Base-by-base conservation (phyloP, 2,888 invertebrate species). In the Drosophila aldrichi region DNA sequence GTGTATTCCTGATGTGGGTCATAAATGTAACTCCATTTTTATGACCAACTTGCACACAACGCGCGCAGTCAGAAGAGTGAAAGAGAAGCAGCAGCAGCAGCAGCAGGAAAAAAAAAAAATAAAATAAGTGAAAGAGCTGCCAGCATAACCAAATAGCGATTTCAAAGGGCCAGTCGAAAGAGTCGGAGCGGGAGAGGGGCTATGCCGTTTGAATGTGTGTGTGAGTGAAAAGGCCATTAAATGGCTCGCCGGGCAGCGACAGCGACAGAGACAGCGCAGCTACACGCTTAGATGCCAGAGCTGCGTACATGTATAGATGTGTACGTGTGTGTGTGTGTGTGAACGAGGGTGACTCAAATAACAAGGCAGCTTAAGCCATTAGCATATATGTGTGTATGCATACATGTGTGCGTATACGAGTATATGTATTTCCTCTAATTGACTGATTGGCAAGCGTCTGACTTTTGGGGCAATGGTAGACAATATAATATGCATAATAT, bases 1-100 rank as follows among this genome's bases (percentile, higher is more conserved):
- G 55, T 64, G 64, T 70, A 68, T 69, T 66, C 68, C 80, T 88
- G 89, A 88, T 87, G 89, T 89, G 89, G 89, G 86, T 82, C 88
- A 89, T 89, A 89, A 87, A 89, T 89, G 86, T 89, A 89, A 87
- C 86, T 87, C 89, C 88, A 88, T 88, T 87, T 88, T 87, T 89
- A 89, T 89, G 86, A 82, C 88, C 82, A 85, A 85, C 88, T 85
- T 82, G 88, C 88, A 89, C 86, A 89, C 90, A 74, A 87, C 83
- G 72, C 83, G 70, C 77, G 70, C 73, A 59, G 63, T 73, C 57
- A 60, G 75, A 71, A 61, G 66, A 34, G 63, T 43, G 52, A 29
- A 48, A 58, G 70, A 40, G 18, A 67, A 60, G 36, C 12, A 57
- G 34, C 10, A 56, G 18, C 12, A 40, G n/a, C 65, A 60, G 36